Conservation (phyloP, 1,140 invertebrate species). For the Aphis craccivora region DNA sequence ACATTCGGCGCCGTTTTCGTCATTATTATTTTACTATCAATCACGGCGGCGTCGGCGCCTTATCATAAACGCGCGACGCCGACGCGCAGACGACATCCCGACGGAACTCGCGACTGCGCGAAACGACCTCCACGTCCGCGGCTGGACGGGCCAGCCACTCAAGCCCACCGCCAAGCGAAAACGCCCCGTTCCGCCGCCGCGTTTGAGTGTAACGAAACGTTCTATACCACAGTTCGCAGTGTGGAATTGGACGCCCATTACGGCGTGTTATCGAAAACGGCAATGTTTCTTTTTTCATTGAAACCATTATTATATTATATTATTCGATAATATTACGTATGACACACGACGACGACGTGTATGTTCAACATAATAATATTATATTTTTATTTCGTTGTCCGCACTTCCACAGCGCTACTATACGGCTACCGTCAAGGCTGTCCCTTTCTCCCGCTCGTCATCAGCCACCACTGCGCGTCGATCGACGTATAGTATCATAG, state of each 20-base stretch:
- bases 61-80: neutral
- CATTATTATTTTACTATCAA: neutral
- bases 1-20: neutral
- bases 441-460: neutral
- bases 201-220: neutral
- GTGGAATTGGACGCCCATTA: neutral
- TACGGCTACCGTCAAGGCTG: neutral
- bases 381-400: neutral
- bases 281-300: neutral
- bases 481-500: neutral
- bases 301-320: neutral
- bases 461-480: neutral
- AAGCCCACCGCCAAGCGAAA: neutral
- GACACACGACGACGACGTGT: neutral
- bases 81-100: neutral
- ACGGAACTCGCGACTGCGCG: conserved; percentile 11
- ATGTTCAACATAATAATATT: neutral
- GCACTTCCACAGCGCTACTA: neutral
- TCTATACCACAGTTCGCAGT: neutral
- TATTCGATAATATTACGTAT: neutral
- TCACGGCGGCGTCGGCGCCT: neutral
- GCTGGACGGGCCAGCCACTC: neutral
- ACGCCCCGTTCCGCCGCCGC: conserved; percentile 14
- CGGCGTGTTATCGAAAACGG: neutral
- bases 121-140: conserved; percentile 1